These are phyloP conservation scores for Maniola hyperantus DNA, from an alignment of 2,888 invertebrate species.

Conservation along the genomic window DNA sequence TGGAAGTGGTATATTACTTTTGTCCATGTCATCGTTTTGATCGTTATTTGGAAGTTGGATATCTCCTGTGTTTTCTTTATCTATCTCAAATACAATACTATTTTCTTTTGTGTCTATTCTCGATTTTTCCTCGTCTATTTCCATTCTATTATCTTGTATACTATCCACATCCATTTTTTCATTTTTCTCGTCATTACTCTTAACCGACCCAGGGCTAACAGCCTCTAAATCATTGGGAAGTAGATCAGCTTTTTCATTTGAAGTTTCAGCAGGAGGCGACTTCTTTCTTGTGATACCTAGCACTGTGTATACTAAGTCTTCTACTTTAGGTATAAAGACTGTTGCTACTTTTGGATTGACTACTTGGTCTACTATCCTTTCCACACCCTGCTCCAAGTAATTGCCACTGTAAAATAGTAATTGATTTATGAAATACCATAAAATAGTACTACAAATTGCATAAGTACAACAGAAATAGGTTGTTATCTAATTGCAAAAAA, in stretches of 20 bases:
- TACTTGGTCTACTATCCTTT: conserved; percentile 97
- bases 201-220: conserved; percentile 90
- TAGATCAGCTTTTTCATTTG: conserved; percentile 72
- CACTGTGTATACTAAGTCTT: conserved; percentile 94
- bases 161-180: conserved; percentile 57
- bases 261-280: conserved; percentile 57
- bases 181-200: conserved; percentile 76
- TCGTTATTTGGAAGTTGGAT: conserved; percentile 62
- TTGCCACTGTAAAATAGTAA: conserved; percentile 85
- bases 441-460: not conserved
- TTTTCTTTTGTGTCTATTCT: conserved; percentile 53
- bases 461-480: not conserved
- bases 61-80: conserved; percentile 81
- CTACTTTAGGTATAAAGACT: conserved; percentile 94
- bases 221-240: conserved; percentile 91
- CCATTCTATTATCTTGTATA: conserved; percentile 51
- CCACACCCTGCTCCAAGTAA: conserved; percentile 94
- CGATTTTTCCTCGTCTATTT: conserved; percentile 56
- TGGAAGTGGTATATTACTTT: conserved; percentile 60
- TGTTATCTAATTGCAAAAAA: no score
- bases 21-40: conserved; percentile 57
- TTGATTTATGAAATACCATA: conserved; percentile 4
- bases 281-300: conserved; percentile 90
- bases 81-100: conserved; percentile 43
- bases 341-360: conserved; percentile 96